A percentile compares a stretch with the other conserved stretches of the same genome.
These are phyloP conservation scores for Pollenia griseotomentosa DNA, from an alignment of 2,888 invertebrate species.

Conservation along the genomic window DNA sequence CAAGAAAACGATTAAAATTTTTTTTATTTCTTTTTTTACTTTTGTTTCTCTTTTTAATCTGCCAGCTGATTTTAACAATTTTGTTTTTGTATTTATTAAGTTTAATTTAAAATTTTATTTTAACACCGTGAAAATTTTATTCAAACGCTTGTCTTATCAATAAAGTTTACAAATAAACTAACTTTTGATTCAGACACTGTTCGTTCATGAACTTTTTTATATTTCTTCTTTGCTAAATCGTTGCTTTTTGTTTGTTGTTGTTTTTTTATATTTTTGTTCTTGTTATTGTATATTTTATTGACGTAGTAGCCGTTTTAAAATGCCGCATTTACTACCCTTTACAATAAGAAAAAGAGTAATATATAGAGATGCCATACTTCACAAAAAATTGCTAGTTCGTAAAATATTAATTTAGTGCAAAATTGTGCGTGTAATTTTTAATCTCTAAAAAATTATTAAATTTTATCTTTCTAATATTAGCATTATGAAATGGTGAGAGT, in stretches of 20 bases:
- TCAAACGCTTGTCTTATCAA: conserved; percentile 30
- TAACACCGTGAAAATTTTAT: neutral
- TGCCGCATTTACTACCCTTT: conserved; percentile 3
- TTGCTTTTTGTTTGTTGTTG: neutral
- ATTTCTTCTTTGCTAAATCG: neutral
- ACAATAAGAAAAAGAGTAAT: neutral
- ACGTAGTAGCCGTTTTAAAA: conserved; percentile 25
- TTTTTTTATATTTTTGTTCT: neutral
- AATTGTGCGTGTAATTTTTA: too few relatives aligned
- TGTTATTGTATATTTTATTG: conserved; percentile 32
- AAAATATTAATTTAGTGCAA: too few relatives aligned
- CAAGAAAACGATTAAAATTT: neutral
- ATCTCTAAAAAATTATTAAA: too few relatives aligned
- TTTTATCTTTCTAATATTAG: too few relatives aligned
- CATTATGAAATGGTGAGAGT: too few relatives aligned
- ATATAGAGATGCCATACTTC: neutral
- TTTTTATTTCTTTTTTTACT: conserved; percentile 8
- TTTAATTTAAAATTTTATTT: neutral
- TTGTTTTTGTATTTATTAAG: neutral
- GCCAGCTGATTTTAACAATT: neutral
- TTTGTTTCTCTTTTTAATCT: conserved; percentile 23
- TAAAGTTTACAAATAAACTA: conserved; percentile 56
- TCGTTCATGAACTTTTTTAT: conserved; percentile 11
- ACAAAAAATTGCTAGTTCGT: neutral
- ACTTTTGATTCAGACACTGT: conserved; percentile 12